A percentile compares a stretch with the other conserved stretches of the same genome.
Evolutionary conservation across 2,888 invertebrate species (phyloP).

Genomic region (Campoletis raptor): DNA sequence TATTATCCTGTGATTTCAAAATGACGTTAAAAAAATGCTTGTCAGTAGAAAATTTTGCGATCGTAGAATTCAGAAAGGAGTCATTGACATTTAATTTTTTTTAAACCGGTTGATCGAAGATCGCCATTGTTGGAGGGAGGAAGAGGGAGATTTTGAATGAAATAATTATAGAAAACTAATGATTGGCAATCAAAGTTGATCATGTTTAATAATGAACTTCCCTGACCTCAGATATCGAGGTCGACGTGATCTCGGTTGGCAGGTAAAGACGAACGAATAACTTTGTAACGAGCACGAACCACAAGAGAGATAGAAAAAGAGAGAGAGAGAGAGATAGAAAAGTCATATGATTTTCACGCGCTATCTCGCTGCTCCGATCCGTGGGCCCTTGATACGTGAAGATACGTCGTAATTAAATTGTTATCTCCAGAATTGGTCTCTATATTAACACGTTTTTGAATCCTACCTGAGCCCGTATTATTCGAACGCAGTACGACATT

Average conservation of each 20-base stretch:
- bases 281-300: slow-evolving; percentile 29
- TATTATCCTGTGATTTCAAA: background rate
- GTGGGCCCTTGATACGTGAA: slow-evolving; percentile 16
- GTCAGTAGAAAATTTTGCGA: background rate
- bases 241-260: slow-evolving; percentile 59
- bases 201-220: slow-evolving; percentile 28
- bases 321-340: background rate
- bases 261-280: slow-evolving; percentile 52
- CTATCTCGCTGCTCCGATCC: slow-evolving; percentile 23
- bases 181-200: background rate
- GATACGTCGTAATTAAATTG: slow-evolving; percentile 16
- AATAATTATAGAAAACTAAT: slow-evolving; percentile 20
- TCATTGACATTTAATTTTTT: slow-evolving; percentile 5
- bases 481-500: slow-evolving; percentile 92
- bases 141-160: background rate
- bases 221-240: slow-evolving; percentile 69
- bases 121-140: background rate
- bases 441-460: slow-evolving; percentile 30
- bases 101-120: background rate
- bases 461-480: slow-evolving; percentile 91
- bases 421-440: slow-evolving; percentile 12
- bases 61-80: background rate
- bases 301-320: slow-evolving; percentile 10
- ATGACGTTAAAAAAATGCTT: background rate
- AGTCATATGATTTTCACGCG: slow-evolving; percentile 51